Percentiles rank a stretch among this genome's conserved stretches.
Conservation (phyloP, 2,113 vertebrate genomes). For the Morphnarchus princeps region DNA sequence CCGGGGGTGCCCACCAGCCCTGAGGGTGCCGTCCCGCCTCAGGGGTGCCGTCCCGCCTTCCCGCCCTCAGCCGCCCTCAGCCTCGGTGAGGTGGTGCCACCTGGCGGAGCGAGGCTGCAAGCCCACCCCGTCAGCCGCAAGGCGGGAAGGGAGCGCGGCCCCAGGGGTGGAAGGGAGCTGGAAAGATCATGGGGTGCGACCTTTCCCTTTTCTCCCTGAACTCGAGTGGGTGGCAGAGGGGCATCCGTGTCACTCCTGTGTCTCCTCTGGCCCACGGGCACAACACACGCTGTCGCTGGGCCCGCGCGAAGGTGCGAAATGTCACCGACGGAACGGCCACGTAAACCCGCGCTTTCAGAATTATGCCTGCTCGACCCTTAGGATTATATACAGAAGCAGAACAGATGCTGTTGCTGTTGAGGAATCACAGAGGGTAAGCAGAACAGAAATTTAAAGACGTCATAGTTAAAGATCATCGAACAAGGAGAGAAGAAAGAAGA, state of each 20-base stretch:
- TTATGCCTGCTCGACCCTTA: not conserved
- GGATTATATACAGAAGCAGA: not conserved
- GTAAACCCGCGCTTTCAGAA: fast-evolving
- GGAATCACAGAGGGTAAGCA: fast-evolving
- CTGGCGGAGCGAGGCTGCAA: too few species aligned
- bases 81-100: too few species aligned
- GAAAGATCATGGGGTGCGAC: fast-evolving
- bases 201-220: fast-evolving
- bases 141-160: too few species aligned
- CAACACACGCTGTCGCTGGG: fast-evolving
- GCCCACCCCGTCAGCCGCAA: not conserved
- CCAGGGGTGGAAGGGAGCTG: too few species aligned
- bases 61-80: too few species aligned
- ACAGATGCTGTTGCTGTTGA: not conserved
- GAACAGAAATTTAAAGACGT: not conserved
- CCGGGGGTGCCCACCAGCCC: too few species aligned
- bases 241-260: fast-evolving
- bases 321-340: fast-evolving
- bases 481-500: not conserved
- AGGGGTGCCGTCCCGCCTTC: too few species aligned
- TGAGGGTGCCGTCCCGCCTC: too few species aligned
- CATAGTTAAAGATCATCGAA: not conserved
- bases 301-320: fast-evolving
- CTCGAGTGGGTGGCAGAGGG: not conserved
- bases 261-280: not conserved